phyloP scores from a whole-genome alignment of 2,888 invertebrate species.

The Lepas anatifera region DNA sequence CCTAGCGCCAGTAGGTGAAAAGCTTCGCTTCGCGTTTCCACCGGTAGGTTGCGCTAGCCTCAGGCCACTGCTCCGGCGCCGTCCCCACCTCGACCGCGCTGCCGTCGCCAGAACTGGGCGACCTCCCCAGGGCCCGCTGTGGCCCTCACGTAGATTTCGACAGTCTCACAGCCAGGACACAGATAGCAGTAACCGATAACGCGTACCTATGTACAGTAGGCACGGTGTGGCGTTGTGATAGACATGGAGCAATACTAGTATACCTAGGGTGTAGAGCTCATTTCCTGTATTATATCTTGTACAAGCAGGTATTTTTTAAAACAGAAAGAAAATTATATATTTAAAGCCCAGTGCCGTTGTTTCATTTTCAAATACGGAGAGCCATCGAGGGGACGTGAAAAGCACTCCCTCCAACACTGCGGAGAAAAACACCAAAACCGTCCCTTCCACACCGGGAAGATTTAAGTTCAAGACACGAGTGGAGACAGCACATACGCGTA shows the following conservation, averaged over 20 bases:
- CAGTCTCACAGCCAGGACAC: no score
- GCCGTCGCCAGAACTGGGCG: neutral
- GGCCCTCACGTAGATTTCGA: no score
- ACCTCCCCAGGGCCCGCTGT: neutral
- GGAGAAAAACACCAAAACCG: no score
- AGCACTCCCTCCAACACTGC: no score
- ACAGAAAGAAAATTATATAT: conserved; percentile 10
- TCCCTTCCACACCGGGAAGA: neutral
- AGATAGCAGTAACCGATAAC: neutral
- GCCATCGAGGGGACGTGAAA: no score
- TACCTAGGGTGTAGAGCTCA: conserved; percentile 10
- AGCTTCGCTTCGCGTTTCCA: neutral
- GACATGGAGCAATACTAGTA: conserved; percentile 8
- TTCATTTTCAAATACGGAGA: neutral
- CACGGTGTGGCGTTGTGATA: conserved; percentile 8
- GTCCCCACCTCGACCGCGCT: neutral
- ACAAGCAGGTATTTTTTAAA: conserved; percentile 12
- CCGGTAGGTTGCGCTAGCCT: neutral
- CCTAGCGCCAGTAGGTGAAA: neutral
- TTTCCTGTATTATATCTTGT: conserved; percentile 12
- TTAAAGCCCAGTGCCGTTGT: neutral
- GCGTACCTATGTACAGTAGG: conserved; percentile 3
- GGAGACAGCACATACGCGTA: no score
- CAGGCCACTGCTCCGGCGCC: neutral
- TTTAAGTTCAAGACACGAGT: no score